Evolutionary conservation across 2,797 vertebrate genomes (phyloP).

Genomic region (Scarus forsteni): DNA sequence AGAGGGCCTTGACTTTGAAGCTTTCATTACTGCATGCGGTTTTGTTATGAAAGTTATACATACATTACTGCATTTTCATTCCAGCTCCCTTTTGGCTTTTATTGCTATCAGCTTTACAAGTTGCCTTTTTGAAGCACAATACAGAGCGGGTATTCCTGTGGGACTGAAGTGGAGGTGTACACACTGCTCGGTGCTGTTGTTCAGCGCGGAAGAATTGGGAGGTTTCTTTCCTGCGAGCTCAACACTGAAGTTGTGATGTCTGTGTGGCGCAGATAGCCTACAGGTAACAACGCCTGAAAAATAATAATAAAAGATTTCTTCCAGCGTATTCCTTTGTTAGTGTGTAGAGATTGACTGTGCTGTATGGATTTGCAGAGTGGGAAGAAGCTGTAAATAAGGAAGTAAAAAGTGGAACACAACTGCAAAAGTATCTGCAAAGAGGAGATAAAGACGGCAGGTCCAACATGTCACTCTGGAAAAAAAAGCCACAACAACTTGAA

Average conservation of each 20-base stretch:
- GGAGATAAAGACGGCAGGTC: conserved; percentile 74
- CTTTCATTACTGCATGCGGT: conserved; percentile 77
- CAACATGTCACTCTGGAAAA: conserved; percentile 59
- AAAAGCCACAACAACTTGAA: conserved; percentile 47
- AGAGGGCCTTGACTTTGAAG: conserved; percentile 69
- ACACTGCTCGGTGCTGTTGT: conserved; percentile 58
- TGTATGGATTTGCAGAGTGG: conserved; percentile 70
- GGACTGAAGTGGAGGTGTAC: conserved; percentile 65
- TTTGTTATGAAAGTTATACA: conserved; percentile 78
- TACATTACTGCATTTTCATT: conserved; percentile 72
- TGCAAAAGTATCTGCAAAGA: conserved; percentile 69
- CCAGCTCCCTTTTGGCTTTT: conserved; percentile 38
- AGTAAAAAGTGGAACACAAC: conserved; percentile 66
- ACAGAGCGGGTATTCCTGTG: conserved; percentile 62
- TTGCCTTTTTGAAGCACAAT: conserved; percentile 66
- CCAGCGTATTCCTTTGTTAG: conserved; percentile 53
- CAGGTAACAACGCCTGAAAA: conserved; percentile 67
- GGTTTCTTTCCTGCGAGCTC: conserved; percentile 59
- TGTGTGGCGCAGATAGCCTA: conserved; percentile 74
- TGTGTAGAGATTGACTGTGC: conserved; percentile 56
- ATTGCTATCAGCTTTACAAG: conserved; percentile 70
- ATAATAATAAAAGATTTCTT: conserved; percentile 30
- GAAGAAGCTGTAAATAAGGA: conserved; percentile 69
- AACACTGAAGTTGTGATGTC: conserved; percentile 60
- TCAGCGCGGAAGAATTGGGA: conserved; percentile 60